Conservation (phyloP, 2,797 vertebrate species). For the Micropoecilia bifurca region DNA sequence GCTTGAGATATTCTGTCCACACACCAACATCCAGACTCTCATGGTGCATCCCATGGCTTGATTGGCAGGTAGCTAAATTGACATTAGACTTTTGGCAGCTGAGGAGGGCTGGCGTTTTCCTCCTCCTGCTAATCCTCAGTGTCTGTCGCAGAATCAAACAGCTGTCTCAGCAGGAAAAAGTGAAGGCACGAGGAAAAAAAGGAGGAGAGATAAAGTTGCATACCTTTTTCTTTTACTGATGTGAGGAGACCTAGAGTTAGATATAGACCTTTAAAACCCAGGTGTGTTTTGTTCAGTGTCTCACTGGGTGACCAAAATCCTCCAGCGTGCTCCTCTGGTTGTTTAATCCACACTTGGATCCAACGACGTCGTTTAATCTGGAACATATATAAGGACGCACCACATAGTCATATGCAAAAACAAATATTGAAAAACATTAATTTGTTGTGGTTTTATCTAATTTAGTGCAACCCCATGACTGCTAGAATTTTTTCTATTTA, state of each 20-base stretch:
- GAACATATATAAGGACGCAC: background rate
- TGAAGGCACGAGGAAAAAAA: background rate
- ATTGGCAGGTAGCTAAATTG: conserved; percentile 67
- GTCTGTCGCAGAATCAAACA: conserved; percentile 27
- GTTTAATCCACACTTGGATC: conserved; percentile 72
- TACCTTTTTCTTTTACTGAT: background rate
- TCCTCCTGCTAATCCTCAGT: conserved; percentile 48
- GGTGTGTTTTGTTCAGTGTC: conserved; percentile 31
- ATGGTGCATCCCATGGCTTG: conserved; percentile 56
- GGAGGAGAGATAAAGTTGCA: background rate
- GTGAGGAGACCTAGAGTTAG: conserved; percentile 8
- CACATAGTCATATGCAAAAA: background rate
- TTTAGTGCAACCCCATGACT: background rate
- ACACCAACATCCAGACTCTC: conserved; percentile 11
- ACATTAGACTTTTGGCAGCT: conserved; percentile 67
- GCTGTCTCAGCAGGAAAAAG: conserved; percentile 13
- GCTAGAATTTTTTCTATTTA: background rate
- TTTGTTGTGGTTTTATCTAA: no score
- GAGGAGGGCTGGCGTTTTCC: conserved; percentile 37
- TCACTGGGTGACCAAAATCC: conserved; percentile 54
- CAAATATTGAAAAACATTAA: background rate
- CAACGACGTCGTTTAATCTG: conserved; percentile 35
- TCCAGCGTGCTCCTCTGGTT: conserved; percentile 63
- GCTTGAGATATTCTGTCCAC: conserved; percentile 12
- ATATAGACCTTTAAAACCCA: background rate